Conservation (phyloP, 2,888 invertebrate species). For the Empis stercorea region DNA sequence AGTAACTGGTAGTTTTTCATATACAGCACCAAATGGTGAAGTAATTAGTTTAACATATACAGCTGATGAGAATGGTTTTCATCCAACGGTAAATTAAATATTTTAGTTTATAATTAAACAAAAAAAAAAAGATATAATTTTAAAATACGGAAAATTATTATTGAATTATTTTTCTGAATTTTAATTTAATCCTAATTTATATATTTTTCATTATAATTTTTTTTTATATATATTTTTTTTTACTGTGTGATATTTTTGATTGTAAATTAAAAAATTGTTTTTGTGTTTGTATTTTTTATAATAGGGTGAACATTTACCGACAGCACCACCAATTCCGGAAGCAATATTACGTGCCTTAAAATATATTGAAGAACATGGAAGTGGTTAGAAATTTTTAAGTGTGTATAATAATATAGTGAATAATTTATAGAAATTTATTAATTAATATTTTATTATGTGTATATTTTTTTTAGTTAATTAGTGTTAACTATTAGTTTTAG, state of each 20-base stretch:
- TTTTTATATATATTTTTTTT: background rate
- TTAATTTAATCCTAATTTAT: too few relatives aligned
- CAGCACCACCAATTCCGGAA: conserved; percentile 29
- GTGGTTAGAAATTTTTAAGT: background rate
- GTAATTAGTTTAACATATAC: conserved; percentile 46
- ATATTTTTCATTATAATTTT: too few relatives aligned
- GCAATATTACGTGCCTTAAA: conserved; percentile 38
- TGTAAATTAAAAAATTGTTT: too few relatives aligned
- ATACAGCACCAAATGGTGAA: conserved; percentile 49
- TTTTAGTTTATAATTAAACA: background rate
- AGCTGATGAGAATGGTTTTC: conserved; percentile 59
- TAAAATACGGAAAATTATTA: background rate
- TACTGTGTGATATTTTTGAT: too few relatives aligned
- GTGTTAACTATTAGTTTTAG: too few relatives aligned
- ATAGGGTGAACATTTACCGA: conserved; percentile 20
- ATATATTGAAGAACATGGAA: conserved; percentile 7
- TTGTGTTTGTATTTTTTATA: background rate
- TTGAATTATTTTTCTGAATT: too few relatives aligned
- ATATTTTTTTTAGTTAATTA: too few relatives aligned
- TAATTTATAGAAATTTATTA: too few relatives aligned
- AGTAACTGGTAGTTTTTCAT: conserved; percentile 47
- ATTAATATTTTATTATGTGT: too few relatives aligned
- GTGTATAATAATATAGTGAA: too few relatives aligned
- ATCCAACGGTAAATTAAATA: conserved; percentile 39
- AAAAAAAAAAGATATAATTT: too few relatives aligned